phyloP scores from a whole-genome alignment of 2,797 vertebrate species.

The Esox lucius region DNA sequence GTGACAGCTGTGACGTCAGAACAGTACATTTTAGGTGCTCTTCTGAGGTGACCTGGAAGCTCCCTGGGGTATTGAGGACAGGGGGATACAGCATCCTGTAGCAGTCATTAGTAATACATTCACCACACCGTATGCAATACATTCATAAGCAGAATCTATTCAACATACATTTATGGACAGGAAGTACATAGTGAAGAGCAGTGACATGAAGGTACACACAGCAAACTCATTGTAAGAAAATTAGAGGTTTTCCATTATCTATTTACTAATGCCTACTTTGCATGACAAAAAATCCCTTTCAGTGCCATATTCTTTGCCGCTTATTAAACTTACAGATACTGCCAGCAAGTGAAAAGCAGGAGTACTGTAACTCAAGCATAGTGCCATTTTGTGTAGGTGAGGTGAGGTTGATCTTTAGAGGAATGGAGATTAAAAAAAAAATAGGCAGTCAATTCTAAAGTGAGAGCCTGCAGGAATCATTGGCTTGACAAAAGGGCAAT shows the following conservation, averaged over 20 bases:
- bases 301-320: slow-evolving; percentile 20
- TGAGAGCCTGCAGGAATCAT: slow-evolving; percentile 79
- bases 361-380: slow-evolving; percentile 25
- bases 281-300: slow-evolving; percentile 14
- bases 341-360: slow-evolving; percentile 31
- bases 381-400: slow-evolving; percentile 47
- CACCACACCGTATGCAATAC: slow-evolving; percentile 3
- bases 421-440: slow-evolving; percentile 7
- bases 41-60: slow-evolving; percentile 42
- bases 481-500: slow-evolving; percentile 75
- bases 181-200: not conserved
- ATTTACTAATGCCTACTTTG: not conserved
- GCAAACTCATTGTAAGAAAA: not conserved
- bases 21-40: slow-evolving; percentile 53
- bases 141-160: not conserved
- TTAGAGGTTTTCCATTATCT: not conserved
- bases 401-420: slow-evolving; percentile 33
- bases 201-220: not conserved
- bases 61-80: slow-evolving; percentile 42
- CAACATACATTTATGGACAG: not conserved
- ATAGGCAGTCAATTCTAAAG: slow-evolving; percentile 50
- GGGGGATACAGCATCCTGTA: slow-evolving; percentile 18
- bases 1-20: slow-evolving; percentile 49
- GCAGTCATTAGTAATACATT: slow-evolving; percentile 27
- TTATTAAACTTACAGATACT: slow-evolving; percentile 2